Evolutionary conservation across 2,797 vertebrate genomes (phyloP).

Genomic region (Tiaroga cobitis): DNA sequence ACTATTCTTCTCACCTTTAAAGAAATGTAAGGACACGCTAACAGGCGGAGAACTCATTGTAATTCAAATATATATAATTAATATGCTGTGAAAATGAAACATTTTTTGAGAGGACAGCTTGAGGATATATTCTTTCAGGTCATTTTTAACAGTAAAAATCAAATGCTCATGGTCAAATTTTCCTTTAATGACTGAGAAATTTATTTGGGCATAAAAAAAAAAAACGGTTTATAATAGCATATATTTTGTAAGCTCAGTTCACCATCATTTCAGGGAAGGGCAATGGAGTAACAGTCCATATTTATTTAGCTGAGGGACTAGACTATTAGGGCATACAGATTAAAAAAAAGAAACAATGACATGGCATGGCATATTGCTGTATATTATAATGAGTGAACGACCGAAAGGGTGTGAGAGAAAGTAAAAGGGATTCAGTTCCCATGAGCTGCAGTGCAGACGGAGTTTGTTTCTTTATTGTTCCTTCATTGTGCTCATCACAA

Average conservation of each 20-base stretch:
- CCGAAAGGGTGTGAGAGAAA: not conserved
- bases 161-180: not conserved
- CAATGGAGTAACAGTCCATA: not conserved
- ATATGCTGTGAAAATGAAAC: not conserved
- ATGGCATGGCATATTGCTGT: not conserved
- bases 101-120: not conserved
- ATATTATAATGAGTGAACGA: not conserved
- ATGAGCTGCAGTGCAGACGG: not conserved
- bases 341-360: not conserved
- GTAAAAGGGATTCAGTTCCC: not conserved
- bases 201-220: not conserved
- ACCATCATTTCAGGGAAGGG: not conserved
- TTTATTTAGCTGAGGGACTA: not conserved
- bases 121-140: not conserved
- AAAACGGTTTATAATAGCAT: not conserved
- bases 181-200: not conserved
- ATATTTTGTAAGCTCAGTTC: not conserved
- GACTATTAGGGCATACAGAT: not conserved
- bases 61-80: not conserved
- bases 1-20: conserved; percentile 52
- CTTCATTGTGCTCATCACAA: too few relatives aligned
- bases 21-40: conserved; percentile 36
- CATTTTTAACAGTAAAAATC: not conserved
- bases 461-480: conserved; percentile 20
- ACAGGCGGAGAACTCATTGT: not conserved